Evolutionary conservation across 2,113 vertebrate genomes (phyloP).

Genomic region (Catharus fuscescens): DNA sequence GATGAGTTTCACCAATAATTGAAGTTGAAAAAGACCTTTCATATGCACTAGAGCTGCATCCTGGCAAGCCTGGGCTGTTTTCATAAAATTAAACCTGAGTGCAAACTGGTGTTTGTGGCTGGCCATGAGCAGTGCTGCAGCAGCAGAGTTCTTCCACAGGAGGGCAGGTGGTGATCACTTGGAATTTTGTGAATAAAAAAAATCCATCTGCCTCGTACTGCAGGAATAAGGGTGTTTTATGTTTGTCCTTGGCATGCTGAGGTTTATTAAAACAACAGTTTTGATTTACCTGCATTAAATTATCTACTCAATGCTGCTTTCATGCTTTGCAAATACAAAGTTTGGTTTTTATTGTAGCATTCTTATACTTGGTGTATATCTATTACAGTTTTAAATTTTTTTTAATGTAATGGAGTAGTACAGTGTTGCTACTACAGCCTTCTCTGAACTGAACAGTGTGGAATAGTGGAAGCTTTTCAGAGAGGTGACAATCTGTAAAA

Average conservation of each 20-base stretch:
- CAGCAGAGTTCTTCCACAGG: background rate
- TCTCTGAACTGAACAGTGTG: background rate
- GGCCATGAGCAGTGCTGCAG: background rate
- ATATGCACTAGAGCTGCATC: background rate
- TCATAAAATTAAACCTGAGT: background rate
- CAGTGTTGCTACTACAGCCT: background rate
- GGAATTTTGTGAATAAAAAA: background rate
- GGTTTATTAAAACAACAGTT: background rate
- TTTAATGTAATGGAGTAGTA: background rate
- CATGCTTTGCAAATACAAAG: background rate
- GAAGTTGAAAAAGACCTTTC: background rate
- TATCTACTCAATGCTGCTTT: background rate
- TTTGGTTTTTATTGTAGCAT: background rate
- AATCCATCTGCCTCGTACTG: background rate
- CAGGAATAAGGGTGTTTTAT: background rate
- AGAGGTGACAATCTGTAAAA: background rate
- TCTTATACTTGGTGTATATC: background rate
- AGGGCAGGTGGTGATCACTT: conserved; percentile 30
- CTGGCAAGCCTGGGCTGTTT: background rate
- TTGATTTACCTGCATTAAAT: background rate
- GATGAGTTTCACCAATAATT: background rate
- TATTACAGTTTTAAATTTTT: background rate
- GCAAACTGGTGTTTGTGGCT: background rate
- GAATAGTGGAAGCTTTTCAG: background rate
- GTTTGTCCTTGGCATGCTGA: background rate